Evolutionary conservation across 2,888 invertebrate species (phyloP).

Genomic region (Graphium colonna): DNA sequence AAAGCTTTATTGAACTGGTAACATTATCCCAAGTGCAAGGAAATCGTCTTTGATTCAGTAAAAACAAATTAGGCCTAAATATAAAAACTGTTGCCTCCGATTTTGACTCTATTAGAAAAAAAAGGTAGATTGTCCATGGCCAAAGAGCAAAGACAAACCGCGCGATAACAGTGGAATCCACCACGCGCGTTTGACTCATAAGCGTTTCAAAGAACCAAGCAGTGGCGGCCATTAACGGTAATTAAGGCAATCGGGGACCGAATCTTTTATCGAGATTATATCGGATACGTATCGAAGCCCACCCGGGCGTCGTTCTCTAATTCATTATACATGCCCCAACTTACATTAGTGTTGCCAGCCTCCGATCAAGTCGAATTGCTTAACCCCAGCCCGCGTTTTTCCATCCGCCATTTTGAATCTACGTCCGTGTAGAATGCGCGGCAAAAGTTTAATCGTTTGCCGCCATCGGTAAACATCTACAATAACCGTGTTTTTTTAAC

Average conservation of each 20-base stretch:
- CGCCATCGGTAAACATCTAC: slow-evolving; percentile 5
- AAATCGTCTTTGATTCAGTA: no score
- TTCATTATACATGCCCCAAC: slow-evolving; percentile 67
- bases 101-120: not conserved
- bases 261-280: slow-evolving; percentile 69
- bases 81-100: slow-evolving; percentile 37
- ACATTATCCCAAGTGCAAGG: no score
- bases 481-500: no score
- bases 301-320: slow-evolving; percentile 62
- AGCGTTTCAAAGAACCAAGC: slow-evolving; percentile 73
- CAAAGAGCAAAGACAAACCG: slow-evolving; percentile 8
- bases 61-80: slow-evolving; percentile 19
- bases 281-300: slow-evolving; percentile 66
- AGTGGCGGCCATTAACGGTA: slow-evolving; percentile 64
- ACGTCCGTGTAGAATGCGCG: not conserved
- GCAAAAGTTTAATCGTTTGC: not conserved
- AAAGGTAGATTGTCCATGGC: no score
- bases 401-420: slow-evolving; percentile 34
- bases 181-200: slow-evolving; percentile 76
- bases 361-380: slow-evolving; percentile 41
- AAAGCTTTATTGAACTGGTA: no score
- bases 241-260: slow-evolving; percentile 70
- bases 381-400: slow-evolving; percentile 23
- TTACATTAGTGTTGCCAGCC: slow-evolving; percentile 53
- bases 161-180: slow-evolving; percentile 44